A percentile compares a stretch with the other conserved stretches of the same genome.
Conservation (phyloP, 2,113 vertebrate genomes). For the Bungarus multicinctus region DNA sequence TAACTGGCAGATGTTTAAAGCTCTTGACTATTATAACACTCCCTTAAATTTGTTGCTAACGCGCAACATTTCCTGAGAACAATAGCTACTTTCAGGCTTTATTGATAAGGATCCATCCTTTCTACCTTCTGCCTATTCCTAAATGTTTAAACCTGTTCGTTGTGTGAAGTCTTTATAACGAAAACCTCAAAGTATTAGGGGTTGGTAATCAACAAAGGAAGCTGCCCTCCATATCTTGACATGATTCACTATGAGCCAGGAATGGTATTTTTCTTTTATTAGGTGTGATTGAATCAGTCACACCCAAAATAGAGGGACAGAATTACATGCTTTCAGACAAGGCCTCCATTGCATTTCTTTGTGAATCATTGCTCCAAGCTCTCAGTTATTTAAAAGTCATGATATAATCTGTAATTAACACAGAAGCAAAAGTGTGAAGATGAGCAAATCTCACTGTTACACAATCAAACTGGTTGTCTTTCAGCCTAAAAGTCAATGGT, state of each 20-base stretch:
- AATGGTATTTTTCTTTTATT: not conserved
- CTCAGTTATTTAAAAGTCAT: not conserved
- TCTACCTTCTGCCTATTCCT: not conserved
- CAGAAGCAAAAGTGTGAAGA: not conserved
- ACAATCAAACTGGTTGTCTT: not conserved
- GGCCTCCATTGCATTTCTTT: not conserved
- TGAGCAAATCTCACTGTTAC: not conserved
- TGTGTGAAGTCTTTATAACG: not conserved
- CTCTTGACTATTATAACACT: not conserved
- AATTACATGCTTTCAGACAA: not conserved
- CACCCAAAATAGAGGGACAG: not conserved
- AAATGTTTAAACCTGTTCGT: not conserved
- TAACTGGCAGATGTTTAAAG: not conserved
- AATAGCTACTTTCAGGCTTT: not conserved
- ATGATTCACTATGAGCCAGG: not conserved
- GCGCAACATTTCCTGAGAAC: not conserved
- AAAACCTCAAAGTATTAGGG: not conserved
- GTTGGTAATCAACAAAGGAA: not conserved
- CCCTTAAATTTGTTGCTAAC: not conserved
- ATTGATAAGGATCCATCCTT: not conserved
- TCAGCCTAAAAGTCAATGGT: not conserved
- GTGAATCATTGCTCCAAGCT: not conserved
- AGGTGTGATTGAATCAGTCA: not conserved
- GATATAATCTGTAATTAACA: not conserved
- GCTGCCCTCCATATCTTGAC: not conserved